Percentiles rank a stretch among this genome's conserved stretches.
phyloP scores from a whole-genome alignment of 2,113 vertebrate genomes.

The Turnix velox region DNA sequence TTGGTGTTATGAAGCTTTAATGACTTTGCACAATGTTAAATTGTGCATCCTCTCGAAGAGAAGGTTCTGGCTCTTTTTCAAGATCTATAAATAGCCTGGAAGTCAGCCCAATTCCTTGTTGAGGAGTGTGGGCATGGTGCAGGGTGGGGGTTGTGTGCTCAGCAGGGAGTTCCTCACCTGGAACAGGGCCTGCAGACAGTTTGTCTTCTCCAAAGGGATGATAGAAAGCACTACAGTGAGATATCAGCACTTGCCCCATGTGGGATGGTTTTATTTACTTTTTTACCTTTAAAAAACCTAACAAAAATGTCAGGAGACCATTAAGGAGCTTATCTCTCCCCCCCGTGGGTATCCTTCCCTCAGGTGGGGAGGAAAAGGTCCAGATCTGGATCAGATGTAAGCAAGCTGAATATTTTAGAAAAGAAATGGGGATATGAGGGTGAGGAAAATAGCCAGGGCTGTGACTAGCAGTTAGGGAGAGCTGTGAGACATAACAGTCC shows the following conservation, averaged over 20 bases:
- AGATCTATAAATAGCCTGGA: slow-evolving; percentile 43
- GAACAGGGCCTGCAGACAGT: neutral
- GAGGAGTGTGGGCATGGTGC: neutral
- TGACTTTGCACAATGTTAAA: slow-evolving; percentile 57
- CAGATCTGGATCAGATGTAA: neutral
- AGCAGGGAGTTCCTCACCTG: neutral
- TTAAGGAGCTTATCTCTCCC: neutral
- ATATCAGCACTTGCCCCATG: neutral
- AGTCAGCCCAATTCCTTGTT: neutral
- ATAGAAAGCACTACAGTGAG: neutral
- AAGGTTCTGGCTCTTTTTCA: slow-evolving; percentile 47
- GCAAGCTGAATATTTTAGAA: neutral
- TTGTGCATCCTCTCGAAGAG: slow-evolving; percentile 30
- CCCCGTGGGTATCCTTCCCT: neutral
- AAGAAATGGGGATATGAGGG: neutral
- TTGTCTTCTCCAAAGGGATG: neutral
- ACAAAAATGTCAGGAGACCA: neutral
- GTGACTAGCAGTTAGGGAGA: neutral
- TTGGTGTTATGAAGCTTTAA: neutral
- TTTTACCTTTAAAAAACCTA: neutral
- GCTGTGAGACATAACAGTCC: neutral
- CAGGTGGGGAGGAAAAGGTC: neutral
- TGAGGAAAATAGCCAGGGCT: neutral
- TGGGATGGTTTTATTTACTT: neutral
- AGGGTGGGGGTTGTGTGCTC: neutral